These are phyloP conservation scores for Diadumene lineata DNA, from an alignment of 92 coral and sea anemone species.

Conservation along the genomic window DNA sequence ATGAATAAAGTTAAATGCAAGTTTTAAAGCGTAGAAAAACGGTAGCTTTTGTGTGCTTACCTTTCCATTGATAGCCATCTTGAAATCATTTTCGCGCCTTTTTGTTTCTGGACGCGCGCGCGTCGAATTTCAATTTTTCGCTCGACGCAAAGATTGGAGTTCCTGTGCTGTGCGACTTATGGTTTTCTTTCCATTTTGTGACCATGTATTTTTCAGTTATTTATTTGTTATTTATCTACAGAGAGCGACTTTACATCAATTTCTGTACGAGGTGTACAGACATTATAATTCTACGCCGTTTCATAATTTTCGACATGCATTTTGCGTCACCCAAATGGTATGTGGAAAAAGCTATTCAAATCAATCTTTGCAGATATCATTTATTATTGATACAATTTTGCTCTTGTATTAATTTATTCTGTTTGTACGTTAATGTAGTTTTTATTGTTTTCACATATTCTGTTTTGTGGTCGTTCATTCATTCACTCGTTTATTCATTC, in stretches of 20 bases:
- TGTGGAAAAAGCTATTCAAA: constrained; percentile 1
- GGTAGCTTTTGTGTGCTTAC: no score
- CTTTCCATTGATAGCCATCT: background rate
- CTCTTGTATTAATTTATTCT: no score
- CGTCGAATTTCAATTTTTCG: background rate
- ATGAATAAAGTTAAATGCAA: no score
- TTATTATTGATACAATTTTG: no score
- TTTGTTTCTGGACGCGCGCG: constrained; percentile 13
- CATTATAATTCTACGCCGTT: constrained; percentile 86
- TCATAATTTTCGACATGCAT: constrained; percentile 88
- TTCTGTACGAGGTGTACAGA: constrained; percentile 74
- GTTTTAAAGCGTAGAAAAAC: no score
- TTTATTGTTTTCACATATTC: background rate
- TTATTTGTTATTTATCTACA: constrained; percentile 34
- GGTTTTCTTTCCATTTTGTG: no score
- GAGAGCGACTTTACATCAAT: constrained; percentile 77
- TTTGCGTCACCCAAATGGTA: constrained; percentile 94
- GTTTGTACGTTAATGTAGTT: no score
- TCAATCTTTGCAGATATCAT: no score
- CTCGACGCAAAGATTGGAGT: background rate
- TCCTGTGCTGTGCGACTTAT: no score
- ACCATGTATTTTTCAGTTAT: no score
- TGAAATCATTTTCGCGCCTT: constrained; percentile 10
- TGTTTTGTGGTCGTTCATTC: background rate
- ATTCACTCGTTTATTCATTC: background rate